A percentile compares a stretch with the other conserved stretches of the same genome.
Conservation (phyloP, 92 coral and sea anemone genomes). For the Siderastrea siderea region DNA sequence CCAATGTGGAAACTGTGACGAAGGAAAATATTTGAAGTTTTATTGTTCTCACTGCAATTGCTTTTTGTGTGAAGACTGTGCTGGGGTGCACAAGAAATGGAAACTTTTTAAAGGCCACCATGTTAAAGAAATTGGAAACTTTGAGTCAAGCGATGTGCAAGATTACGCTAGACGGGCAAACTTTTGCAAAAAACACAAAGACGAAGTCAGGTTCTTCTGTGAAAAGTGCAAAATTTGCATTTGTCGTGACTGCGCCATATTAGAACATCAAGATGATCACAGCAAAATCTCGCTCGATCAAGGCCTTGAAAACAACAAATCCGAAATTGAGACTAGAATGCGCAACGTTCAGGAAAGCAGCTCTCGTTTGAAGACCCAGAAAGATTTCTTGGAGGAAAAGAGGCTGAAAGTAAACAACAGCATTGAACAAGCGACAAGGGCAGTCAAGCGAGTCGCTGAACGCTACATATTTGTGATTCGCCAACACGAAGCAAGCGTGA, state of each 20-base stretch:
- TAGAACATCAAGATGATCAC: constrained; percentile 43
- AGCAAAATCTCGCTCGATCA: background rate
- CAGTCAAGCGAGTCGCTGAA: background rate
- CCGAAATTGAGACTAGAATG: background rate
- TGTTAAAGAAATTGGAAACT: constrained; percentile 16
- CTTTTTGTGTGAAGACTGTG: constrained; percentile 17
- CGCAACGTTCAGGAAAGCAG: background rate
- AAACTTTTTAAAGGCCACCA: constrained; percentile 6
- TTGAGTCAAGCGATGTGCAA: background rate
- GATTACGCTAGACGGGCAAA: background rate
- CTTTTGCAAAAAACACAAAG: constrained; percentile 42
- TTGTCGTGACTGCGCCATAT: constrained; percentile 66
- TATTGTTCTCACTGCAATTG: constrained; percentile 12
- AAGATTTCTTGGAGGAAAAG: background rate
- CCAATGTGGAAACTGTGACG: constrained; percentile 15
- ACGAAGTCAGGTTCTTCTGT: constrained; percentile 43
- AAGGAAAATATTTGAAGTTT: background rate
- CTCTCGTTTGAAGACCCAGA: background rate
- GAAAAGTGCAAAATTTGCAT: constrained; percentile 33
- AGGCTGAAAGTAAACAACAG: background rate
- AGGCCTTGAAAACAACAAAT: constrained; percentile 19
- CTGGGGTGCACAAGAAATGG: background rate
- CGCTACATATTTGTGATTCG: background rate
- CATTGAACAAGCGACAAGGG: constrained; percentile 15
- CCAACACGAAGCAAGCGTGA: background rate